A percentile compares a stretch with the other conserved stretches of the same genome.
Evolutionary conservation across 1,140 invertebrate genomes (phyloP).

Genomic region (Aplysia californica): DNA sequence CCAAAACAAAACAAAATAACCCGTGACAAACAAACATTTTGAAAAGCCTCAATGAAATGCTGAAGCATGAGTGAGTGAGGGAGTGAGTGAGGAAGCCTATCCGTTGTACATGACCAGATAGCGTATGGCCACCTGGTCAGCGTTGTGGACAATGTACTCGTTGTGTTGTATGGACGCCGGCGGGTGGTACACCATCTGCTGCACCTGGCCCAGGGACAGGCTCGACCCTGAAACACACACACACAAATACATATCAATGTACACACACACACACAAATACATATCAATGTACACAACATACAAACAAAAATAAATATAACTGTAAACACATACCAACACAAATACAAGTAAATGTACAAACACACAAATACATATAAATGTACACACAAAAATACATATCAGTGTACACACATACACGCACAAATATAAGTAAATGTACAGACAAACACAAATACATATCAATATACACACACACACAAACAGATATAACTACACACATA

Average conservation of each 20-base stretch:
- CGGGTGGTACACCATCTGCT: conserved; percentile 32
- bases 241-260: not conserved
- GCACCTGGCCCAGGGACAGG: conserved; percentile 57
- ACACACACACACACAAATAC: not conserved
- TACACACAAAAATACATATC: not conserved
- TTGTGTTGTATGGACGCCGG: conserved; percentile 54
- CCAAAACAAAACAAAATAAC: not conserved
- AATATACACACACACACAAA: too few species aligned
- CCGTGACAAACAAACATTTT: not conserved
- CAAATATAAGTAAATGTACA: too few species aligned
- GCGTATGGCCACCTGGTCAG: conserved; percentile 63
- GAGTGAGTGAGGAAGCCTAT: conserved; percentile 1
- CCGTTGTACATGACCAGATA: conserved; percentile 64
- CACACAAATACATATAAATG: not conserved
- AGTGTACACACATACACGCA: not conserved
- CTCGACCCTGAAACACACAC: conserved; percentile 48
- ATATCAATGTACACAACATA: not conserved
- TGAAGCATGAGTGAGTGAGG: not conserved
- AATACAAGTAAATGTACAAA: not conserved
- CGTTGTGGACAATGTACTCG: conserved; percentile 68
- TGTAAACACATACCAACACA: not conserved
- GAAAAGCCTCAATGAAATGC: not conserved
- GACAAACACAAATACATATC: too few species aligned
- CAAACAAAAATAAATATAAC: not conserved
- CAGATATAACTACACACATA: too few species aligned